Conservation (phyloP, 1,140 invertebrate species). For the Popillia japonica region DNA sequence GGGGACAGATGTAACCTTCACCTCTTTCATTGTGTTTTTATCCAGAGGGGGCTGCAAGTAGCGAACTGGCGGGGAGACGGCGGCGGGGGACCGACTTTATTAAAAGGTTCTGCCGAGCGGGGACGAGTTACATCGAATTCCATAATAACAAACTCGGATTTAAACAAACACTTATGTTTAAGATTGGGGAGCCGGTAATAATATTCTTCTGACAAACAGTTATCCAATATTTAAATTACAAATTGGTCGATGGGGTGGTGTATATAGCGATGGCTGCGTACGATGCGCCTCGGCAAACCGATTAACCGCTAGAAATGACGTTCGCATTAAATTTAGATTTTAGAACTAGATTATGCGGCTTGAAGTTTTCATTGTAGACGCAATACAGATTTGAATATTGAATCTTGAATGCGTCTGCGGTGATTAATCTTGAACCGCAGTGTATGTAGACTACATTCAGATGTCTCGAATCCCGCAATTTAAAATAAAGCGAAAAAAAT, state of each 20-base stretch:
- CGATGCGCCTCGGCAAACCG: not conserved
- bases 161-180: conserved; percentile 31
- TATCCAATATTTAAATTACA: conserved; percentile 37
- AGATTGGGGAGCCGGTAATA: not conserved
- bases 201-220: not conserved
- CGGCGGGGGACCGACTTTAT: not conserved
- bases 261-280: not conserved
- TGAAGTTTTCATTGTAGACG: too few species aligned
- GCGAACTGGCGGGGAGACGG: not conserved
- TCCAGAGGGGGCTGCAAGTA: not conserved
- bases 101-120: not conserved
- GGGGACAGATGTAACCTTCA: conserved; percentile 33
- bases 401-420: too few species aligned
- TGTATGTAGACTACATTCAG: not conserved
- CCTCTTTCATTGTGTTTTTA: conserved; percentile 30
- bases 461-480: not conserved
- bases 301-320: not conserved
- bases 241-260: conserved; percentile 22
- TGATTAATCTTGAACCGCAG: not conserved
- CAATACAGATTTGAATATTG: too few species aligned
- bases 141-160: conserved; percentile 20
- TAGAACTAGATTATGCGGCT: not conserved
- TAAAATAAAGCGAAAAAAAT: not conserved
- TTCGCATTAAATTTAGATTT: conserved; percentile 1
- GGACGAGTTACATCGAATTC: conserved; percentile 19